Conservation (phyloP, 2,888 invertebrate genomes). For the Sphaeridia pumilis region DNA sequence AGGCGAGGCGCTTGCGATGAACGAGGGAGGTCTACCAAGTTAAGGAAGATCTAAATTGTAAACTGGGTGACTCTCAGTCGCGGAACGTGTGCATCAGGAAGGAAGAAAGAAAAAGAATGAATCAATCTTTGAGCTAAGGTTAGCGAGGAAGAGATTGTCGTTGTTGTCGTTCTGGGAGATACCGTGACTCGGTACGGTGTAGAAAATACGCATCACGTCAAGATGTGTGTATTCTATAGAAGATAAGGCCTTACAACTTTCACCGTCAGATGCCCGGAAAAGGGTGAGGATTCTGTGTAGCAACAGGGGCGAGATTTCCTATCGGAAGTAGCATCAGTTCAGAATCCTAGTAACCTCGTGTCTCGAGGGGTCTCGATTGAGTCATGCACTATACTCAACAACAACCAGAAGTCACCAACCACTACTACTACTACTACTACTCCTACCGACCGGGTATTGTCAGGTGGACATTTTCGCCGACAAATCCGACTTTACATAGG, state of each 20-base stretch:
- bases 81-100: conserved; percentile 1
- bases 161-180: too few species aligned
- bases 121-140: not conserved
- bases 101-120: not conserved
- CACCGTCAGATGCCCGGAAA: too few species aligned
- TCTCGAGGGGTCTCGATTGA: conserved; percentile 1
- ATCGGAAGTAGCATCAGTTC: not conserved
- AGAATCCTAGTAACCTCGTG: not conserved
- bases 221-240: conserved; percentile 5
- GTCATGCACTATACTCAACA: not conserved
- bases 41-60: not conserved
- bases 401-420: conserved; percentile 4
- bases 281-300: not conserved
- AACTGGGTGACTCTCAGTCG: conserved; percentile 10
- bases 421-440: not conserved
- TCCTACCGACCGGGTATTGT: too few species aligned
- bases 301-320: not conserved
- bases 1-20: too few species aligned
- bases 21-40: too few species aligned
- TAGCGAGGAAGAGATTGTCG: not conserved
- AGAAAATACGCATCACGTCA: conserved; percentile 3
- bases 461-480: too few species aligned
- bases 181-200: conserved; percentile 1
- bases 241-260: not conserved
- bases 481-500: not conserved